Evolutionary conservation across 2,797 vertebrate species (phyloP), one percentile per base, ranked within the genome.

Genomic region (Typhlichthys subterraneus): DNA sequence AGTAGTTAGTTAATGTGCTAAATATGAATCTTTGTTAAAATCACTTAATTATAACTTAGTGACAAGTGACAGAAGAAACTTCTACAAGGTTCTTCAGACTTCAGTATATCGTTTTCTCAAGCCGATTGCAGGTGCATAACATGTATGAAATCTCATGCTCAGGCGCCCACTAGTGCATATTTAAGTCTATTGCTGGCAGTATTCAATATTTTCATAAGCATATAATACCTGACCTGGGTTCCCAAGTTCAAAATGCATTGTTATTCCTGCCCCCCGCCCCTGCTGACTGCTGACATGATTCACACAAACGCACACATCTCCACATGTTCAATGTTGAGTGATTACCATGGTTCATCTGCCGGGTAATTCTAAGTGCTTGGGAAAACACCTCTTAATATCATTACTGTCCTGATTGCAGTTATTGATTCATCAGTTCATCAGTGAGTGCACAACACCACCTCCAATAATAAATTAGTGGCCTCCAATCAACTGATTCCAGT

Each of bases 161-260:
- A 72, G 70, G 89, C 84, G 84, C 90, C 92, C 79, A 83, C 91
- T 89, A 89, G 90, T 82, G 90, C 76, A 70, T 68, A 45, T 71
- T 76, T 3, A 1, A 52, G 53, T 64, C 31, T 61, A 88, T 62
- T 86, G 75, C 86, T 31, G 47, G 72, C 31, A 23, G 15, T 19
- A 8, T 31, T 2, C 23, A 31, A 19, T 46, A 12, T 12, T 42
- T 13, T 19, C 50, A 23, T 4, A 12, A 33, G 48, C 15, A 13
- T 47, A 57, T 15, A 63, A 52, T 6, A 46, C 42, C 15, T n/a
- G 6, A 23, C 33, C 23, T 63, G 45, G 5, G 62, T 57, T 63
- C 31, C 61, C 46, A 80, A 66, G 61, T 72, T 70, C 23, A 42
- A 42, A 42, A 8, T 42, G 9, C 38, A 42, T 42, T 2, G 38